Base-by-base conservation (phyloP, 2,888 invertebrate genomes). In the Isoperla grammatica region DNA sequence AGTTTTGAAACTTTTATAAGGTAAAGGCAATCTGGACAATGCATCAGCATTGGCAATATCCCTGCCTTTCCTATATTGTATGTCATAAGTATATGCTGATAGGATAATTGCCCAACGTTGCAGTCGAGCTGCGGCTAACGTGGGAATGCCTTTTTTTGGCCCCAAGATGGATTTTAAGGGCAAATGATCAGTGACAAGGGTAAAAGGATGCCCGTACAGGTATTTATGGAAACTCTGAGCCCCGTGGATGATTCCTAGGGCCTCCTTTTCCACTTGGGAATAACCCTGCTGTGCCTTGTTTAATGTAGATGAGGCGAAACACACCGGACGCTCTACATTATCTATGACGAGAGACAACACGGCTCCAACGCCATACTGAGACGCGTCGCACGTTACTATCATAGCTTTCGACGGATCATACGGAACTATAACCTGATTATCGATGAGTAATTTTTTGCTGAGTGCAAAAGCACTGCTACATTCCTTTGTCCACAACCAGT, bases 181-280 rank as follows among this genome's bases (percentile, higher is more conserved):
- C 17, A 59, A 46, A 59, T 35, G 55, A 45, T 61, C 59, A 4
- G 55, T 61, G 8, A 29, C 20, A 9, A 60, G 48, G 11, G 15
- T 48, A 54, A 61, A 54, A 22, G 50, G 53, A 17, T 42, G 45
- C 12, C 59, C 61, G n/a, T 19, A 35, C 20, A 40, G 40, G 40
- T 13, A 40, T 40, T 40, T 40, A 11, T 40, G 40, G 12, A 40
- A 40, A 5, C 15, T 60, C 20, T 19, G 35, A 5, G 59, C 57
- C 9, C 60, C 60, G 64, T 63, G 64, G 43, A 62, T 64, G 15
- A 65, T 62, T 48, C 45, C 39, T 20, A 65, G 45, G 8, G 63
- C 54, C 20, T 55, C 55, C 42, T 39, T 22, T 8, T 59, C 42
- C 19, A 59, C 4, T 20, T 59, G 59, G 20, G 54, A 39, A 37